Conservation (phyloP, 1,140 invertebrate species). For the Zaprionus africanus region DNA sequence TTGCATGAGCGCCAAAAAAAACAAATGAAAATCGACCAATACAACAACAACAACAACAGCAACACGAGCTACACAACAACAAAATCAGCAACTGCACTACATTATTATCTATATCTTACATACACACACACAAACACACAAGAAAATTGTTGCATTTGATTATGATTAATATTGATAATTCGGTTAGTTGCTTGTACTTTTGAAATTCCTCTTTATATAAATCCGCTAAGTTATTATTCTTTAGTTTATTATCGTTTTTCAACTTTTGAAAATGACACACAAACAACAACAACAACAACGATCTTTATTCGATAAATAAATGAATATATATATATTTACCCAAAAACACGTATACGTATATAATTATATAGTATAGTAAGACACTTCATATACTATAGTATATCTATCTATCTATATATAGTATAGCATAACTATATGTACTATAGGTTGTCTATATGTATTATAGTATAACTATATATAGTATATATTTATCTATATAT, state of each 20-base stretch:
- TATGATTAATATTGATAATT: constrained; percentile 44
- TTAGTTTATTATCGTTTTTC: not conserved
- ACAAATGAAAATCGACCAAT: constrained; percentile 35
- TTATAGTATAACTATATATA: too few species aligned
- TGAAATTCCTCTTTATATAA: constrained; percentile 7
- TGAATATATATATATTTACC: not conserved
- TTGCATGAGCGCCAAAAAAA: constrained; percentile 42
- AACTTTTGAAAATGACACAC: constrained; percentile 5
- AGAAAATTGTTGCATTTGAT: constrained; percentile 23
- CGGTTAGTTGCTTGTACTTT: constrained; percentile 53
- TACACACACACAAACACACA: constrained; percentile 10
- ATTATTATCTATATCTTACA: constrained; percentile 21
- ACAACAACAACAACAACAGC: constrained; percentile 36
- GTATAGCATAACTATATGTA: too few species aligned
- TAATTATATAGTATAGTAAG: not conserved
- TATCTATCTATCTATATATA: not conserved
- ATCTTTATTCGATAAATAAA: constrained; percentile 1
- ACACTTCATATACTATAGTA: not conserved
- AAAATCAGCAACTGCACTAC: constrained; percentile 33
- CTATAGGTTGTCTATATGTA: too few species aligned
- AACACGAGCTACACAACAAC: constrained; percentile 34
- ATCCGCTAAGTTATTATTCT: not conserved
- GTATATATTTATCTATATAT: too few species aligned
- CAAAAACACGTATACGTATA: too few species aligned
- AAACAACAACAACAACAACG: not conserved